Evolutionary conservation across 64 coral and sea anemone species (phyloP).

Genomic region (Orbicella faveolata): DNA sequence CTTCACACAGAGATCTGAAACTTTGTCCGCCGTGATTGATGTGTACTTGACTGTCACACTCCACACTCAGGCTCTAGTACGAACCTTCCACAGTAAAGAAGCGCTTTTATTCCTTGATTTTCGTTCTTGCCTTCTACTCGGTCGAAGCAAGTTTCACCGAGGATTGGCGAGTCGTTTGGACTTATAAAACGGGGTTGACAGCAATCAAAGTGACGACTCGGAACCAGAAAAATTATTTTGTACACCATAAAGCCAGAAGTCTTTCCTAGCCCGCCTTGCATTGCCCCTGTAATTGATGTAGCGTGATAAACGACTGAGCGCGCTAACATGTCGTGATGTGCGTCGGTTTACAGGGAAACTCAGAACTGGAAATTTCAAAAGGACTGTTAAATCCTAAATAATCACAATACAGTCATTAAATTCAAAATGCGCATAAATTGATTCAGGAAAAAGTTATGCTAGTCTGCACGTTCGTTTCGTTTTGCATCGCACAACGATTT

Average conservation of each 20-base stretch:
- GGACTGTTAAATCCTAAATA: neutral
- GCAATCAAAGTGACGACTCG: neutral
- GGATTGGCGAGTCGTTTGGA: neutral
- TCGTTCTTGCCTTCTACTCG: no score
- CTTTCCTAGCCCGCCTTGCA: no score
- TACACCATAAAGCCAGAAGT: neutral
- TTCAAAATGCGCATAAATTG: neutral
- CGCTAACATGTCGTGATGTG: neutral
- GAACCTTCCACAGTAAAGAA: no score
- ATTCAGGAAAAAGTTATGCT: neutral
- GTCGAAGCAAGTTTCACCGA: no score
- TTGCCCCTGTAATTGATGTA: no score
- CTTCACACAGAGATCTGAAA: no score
- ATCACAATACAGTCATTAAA: no score
- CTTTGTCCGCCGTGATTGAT: no score
- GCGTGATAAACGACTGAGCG: neutral
- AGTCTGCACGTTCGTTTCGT: neutral
- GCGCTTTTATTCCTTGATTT: no score
- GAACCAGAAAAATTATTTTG: neutral
- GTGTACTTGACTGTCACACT: no score
- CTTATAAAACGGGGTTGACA: neutral
- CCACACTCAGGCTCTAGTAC: no score
- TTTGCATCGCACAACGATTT: neutral
- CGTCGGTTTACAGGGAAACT: neutral
- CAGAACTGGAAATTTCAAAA: neutral